These are phyloP conservation scores for Hephaestus fuliginosus DNA, from an alignment of 2,797 vertebrate genomes.

Conservation along the genomic window DNA sequence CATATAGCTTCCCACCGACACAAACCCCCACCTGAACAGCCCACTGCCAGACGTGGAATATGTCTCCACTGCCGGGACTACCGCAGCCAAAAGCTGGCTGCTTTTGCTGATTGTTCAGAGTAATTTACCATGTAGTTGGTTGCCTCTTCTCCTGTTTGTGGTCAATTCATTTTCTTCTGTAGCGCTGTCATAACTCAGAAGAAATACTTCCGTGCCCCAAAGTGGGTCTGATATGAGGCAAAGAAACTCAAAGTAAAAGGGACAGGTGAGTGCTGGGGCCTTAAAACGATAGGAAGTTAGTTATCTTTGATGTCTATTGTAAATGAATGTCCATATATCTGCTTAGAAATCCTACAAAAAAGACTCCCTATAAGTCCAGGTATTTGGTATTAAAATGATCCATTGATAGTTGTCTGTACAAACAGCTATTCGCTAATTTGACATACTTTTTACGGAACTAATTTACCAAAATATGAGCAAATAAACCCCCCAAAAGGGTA, in stretches of 20 bases:
- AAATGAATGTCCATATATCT: neutral
- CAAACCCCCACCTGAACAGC: slow-evolving; percentile 22
- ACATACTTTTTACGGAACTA: neutral
- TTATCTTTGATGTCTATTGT: neutral
- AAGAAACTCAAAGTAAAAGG: slow-evolving; percentile 14
- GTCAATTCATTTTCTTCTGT: slow-evolving; percentile 1
- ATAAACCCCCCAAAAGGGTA: neutral
- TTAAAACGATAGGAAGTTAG: slow-evolving; percentile 8
- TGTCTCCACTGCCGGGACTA: neutral
- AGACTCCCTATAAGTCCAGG: neutral
- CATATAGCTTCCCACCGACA: slow-evolving; percentile 31
- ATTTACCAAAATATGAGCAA: neutral
- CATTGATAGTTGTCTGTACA: neutral
- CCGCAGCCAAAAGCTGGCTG: slow-evolving; percentile 15
- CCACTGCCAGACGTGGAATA: slow-evolving; percentile 32
- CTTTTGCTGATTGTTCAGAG: slow-evolving; percentile 30
- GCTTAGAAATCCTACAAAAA: neutral
- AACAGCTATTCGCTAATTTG: neutral
- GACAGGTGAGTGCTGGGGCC: slow-evolving; percentile 3
- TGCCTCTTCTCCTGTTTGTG: neutral
- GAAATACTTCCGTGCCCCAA: neutral
- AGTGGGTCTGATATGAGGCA: neutral
- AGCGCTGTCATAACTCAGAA: slow-evolving; percentile 14
- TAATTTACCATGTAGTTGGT: slow-evolving; percentile 16
- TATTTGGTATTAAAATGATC: neutral